phyloP scores from a whole-genome alignment of 2,888 invertebrate genomes.

The Chloroclysta siterata region DNA sequence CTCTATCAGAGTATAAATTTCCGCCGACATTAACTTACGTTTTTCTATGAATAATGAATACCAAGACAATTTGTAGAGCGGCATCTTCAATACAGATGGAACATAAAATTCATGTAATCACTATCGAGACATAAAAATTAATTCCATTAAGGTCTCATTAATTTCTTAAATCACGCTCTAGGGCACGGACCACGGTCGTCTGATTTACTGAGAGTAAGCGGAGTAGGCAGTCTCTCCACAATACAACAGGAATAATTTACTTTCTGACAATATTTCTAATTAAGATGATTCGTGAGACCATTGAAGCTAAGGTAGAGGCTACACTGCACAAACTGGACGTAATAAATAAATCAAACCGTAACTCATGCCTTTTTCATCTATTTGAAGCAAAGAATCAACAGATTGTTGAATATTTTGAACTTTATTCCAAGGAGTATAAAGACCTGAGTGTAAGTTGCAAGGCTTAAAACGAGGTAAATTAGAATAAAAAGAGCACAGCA shows the following conservation, averaged over 20 bases:
- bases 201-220: conserved; percentile 70
- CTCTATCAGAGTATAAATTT: conserved; percentile 53
- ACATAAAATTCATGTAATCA: conserved; percentile 73
- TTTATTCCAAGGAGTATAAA: conserved; percentile 9
- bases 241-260: conserved; percentile 71
- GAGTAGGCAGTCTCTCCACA: conserved; percentile 57
- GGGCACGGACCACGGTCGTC: conserved; percentile 67
- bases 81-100: conserved; percentile 63
- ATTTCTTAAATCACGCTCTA: conserved; percentile 76
- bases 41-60: conserved; percentile 58
- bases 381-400: conserved; percentile 54
- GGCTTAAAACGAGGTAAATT: conserved; percentile 14
- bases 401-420: conserved; percentile 16
- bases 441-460: not conserved
- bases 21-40: conserved; percentile 52
- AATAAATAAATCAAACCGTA: conserved; percentile 81
- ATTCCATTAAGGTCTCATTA: conserved; percentile 79
- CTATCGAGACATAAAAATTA: conserved; percentile 69
- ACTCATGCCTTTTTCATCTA: conserved; percentile 70
- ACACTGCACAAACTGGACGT: conserved; percentile 74
- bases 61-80: conserved; percentile 63
- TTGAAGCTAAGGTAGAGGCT: conserved; percentile 71
- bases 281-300: conserved; percentile 80
- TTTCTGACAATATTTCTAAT: conserved; percentile 81
- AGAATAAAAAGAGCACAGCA: conserved; percentile 49